These are phyloP conservation scores for Ephydatia muelleri DNA, from an alignment of 37 sponge, comb jelly and placozoan genomes.

Conservation along the genomic window DNA sequence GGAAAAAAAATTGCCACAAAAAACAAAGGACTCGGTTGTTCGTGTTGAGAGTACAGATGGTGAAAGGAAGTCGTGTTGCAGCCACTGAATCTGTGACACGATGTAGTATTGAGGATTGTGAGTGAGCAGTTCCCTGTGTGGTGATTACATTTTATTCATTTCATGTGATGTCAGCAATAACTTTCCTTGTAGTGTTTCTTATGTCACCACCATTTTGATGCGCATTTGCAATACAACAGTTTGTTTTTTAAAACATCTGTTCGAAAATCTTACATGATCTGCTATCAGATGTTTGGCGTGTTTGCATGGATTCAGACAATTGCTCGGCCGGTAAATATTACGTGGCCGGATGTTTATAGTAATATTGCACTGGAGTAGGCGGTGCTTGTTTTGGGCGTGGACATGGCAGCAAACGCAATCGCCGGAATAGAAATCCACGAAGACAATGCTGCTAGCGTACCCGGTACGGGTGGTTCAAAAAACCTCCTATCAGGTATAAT, in stretches of 20 bases:
- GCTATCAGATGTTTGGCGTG: too few species aligned
- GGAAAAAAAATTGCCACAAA: conserved; percentile 4
- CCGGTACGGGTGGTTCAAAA: not conserved
- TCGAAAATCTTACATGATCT: too few species aligned
- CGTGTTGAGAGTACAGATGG: not conserved
- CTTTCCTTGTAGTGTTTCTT: too few species aligned
- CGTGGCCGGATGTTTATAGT: not conserved
- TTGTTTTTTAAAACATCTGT: too few species aligned
- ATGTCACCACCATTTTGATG: too few species aligned
- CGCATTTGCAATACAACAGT: too few species aligned
- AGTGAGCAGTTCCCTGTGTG: too few species aligned
- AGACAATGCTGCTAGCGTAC: not conserved
- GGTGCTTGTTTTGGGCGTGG: not conserved
- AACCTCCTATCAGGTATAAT: not conserved
- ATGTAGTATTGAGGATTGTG: too few species aligned
- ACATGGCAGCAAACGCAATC: not conserved
- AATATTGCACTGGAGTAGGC: not conserved
- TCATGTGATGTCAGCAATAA: too few species aligned
- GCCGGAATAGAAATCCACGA: not conserved
- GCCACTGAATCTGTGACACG: not conserved
- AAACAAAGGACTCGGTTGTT: not conserved
- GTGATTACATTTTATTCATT: too few species aligned
- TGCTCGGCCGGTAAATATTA: not conserved
- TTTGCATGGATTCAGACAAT: not conserved
- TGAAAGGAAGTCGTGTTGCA: not conserved